Evolutionary conservation across 1,140 invertebrate genomes (phyloP).

Genomic region (Pachypsylla venusta): DNA sequence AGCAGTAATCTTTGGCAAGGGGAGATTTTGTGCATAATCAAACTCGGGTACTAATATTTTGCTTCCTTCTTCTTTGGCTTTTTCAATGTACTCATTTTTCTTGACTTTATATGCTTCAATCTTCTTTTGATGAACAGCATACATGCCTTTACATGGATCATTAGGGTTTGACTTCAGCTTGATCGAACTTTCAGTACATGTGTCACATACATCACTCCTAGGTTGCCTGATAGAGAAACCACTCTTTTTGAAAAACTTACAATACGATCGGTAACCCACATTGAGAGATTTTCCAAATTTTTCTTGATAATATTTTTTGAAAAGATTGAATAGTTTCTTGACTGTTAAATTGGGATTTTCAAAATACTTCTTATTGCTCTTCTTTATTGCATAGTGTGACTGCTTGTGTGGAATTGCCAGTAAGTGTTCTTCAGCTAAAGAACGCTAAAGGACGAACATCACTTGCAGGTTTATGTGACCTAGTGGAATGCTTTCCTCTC

Average conservation of each 20-base stretch:
- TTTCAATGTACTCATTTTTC: too few species aligned
- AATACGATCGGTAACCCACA: not conserved
- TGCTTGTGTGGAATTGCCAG: not conserved
- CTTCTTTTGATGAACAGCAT: too few species aligned
- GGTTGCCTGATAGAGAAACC: too few species aligned
- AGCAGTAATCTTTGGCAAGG: constrained; percentile 15
- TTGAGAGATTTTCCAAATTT: not conserved
- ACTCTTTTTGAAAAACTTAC: not conserved
- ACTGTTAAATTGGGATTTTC: not conserved
- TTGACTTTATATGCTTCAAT: too few species aligned
- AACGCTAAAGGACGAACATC: not conserved
- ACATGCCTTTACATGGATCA: too few species aligned
- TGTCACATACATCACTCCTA: too few species aligned
- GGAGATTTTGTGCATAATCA: constrained; percentile 17
- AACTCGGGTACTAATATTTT: not conserved
- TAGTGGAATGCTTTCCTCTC: not conserved
- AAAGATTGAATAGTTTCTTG: not conserved
- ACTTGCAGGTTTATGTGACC: not conserved
- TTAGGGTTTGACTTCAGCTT: too few species aligned
- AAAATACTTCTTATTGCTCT: not conserved
- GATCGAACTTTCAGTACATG: too few species aligned
- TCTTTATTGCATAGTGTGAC: not conserved
- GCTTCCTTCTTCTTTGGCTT: not conserved
- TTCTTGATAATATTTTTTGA: not conserved
- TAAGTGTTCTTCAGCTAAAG: not conserved